These are phyloP conservation scores for Eustalomyia histrio DNA, from an alignment of 2,888 invertebrate species.

Conservation along the genomic window DNA sequence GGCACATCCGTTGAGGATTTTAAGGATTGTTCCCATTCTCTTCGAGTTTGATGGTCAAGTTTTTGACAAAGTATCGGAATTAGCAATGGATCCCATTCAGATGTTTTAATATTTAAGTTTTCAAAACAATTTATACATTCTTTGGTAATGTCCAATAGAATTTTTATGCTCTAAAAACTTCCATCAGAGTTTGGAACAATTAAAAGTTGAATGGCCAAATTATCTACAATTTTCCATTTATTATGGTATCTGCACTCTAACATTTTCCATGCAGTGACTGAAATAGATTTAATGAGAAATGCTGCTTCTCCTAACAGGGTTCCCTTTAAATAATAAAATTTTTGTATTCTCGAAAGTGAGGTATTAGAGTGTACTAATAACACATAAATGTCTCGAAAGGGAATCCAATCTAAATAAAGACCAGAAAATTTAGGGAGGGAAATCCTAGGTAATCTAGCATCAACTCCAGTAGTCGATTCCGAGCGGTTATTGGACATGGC, in stretches of 20 bases:
- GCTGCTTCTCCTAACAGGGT: constrained; percentile 28
- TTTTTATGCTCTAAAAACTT: constrained; percentile 20
- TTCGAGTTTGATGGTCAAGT: too few species aligned
- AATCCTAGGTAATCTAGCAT: constrained; percentile 29
- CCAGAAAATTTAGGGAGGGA: constrained; percentile 32
- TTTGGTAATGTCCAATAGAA: constrained; percentile 26
- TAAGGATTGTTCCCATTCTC: too few species aligned
- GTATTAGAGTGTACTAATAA: constrained; percentile 21
- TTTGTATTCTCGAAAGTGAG: constrained; percentile 24
- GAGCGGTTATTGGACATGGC: too few species aligned
- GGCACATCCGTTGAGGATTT: too few species aligned
- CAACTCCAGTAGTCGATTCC: neutral
- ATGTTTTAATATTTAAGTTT: constrained; percentile 25
- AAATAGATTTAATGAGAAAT: constrained; percentile 26
- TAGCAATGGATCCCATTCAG: too few species aligned
- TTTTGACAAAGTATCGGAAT: too few species aligned
- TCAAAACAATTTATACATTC: constrained; percentile 33
- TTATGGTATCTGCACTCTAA: constrained; percentile 45
- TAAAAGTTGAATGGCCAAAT: constrained; percentile 20
- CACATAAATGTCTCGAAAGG: constrained; percentile 36
- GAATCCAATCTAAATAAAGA: constrained; percentile 26
- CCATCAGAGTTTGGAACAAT: constrained; percentile 30
- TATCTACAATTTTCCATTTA: constrained; percentile 3
- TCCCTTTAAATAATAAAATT: constrained; percentile 32
- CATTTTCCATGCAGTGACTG: constrained; percentile 34